phyloP scores from a whole-genome alignment of 1,140 invertebrate species.

The Scaptomyza montana region DNA sequence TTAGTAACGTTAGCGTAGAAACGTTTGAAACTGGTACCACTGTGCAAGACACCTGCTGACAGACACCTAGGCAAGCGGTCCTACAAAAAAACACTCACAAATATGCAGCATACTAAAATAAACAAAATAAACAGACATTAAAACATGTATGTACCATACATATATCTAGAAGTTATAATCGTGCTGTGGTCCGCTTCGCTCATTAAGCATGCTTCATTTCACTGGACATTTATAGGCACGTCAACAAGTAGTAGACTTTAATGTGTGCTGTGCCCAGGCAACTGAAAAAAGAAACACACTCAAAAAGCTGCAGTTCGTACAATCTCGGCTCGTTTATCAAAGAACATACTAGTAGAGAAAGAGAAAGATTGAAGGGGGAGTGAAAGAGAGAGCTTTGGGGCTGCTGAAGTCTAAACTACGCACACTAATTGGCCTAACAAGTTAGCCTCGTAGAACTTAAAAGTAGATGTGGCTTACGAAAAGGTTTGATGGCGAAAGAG shows the following conservation, averaged over 20 bases:
- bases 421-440: constrained; percentile 65
- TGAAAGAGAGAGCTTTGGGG: constrained; percentile 14
- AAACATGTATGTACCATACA: not conserved
- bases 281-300: constrained; percentile 6
- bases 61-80: constrained; percentile 2
- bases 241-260: constrained; percentile 54
- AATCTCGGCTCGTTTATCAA: constrained; percentile 71
- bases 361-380: not conserved
- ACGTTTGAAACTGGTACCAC: constrained; percentile 9
- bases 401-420: constrained; percentile 53
- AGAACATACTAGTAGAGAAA: constrained; percentile 2
- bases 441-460: constrained; percentile 22
- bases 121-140: not conserved
- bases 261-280: constrained; percentile 18
- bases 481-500: not conserved
- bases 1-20: constrained; percentile 1
- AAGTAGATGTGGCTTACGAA: constrained; percentile 3
- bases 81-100: not conserved
- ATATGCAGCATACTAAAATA: not conserved
- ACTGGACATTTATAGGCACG: constrained; percentile 64
- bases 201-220: constrained; percentile 70
- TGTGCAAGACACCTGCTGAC: constrained; percentile 25
- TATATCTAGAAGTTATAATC: constrained; percentile 30
- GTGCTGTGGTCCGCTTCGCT: constrained; percentile 44
- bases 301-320: constrained; percentile 23